phyloP scores from a whole-genome alignment of 2,888 invertebrate species.

The Euphydryas editha region DNA sequence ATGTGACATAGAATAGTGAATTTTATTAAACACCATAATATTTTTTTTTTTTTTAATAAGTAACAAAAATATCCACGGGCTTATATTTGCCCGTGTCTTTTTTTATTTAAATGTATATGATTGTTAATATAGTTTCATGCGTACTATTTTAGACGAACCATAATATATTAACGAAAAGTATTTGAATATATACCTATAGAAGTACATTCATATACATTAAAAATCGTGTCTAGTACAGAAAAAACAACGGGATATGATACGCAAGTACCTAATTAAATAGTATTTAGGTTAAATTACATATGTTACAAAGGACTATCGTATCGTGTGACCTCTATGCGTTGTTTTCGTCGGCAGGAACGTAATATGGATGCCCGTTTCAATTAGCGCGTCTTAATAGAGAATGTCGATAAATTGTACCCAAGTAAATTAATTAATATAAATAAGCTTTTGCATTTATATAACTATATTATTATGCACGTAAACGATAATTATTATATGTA shows the following conservation, averaged over 20 bases:
- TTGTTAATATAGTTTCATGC: too few relatives aligned
- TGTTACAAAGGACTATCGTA: conserved; percentile 41
- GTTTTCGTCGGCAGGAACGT: conserved; percentile 39
- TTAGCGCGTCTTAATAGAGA: conserved; percentile 36
- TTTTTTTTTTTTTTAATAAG: too few relatives aligned
- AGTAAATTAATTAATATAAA: conserved; percentile 10
- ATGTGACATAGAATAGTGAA: too few relatives aligned
- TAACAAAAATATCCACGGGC: too few relatives aligned
- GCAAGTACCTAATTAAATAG: conserved; percentile 41
- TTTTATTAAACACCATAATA: too few relatives aligned
- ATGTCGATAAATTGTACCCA: conserved; percentile 16
- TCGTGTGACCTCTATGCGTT: conserved; percentile 43
- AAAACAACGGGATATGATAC: conserved; percentile 29
- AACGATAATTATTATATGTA: not conserved
- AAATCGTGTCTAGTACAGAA: conserved; percentile 25
- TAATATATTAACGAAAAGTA: not conserved
- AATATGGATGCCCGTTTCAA: conserved; percentile 17
- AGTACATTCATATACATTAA: not conserved
- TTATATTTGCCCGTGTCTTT: too few relatives aligned
- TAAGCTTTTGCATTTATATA: not conserved
- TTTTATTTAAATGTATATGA: too few relatives aligned
- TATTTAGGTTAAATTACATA: conserved; percentile 43
- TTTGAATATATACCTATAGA: too few relatives aligned
- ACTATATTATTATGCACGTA: not conserved
- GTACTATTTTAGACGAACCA: too few relatives aligned